Base-by-base conservation (phyloP, 2,113 vertebrate species). In the Gallinago media region DNA sequence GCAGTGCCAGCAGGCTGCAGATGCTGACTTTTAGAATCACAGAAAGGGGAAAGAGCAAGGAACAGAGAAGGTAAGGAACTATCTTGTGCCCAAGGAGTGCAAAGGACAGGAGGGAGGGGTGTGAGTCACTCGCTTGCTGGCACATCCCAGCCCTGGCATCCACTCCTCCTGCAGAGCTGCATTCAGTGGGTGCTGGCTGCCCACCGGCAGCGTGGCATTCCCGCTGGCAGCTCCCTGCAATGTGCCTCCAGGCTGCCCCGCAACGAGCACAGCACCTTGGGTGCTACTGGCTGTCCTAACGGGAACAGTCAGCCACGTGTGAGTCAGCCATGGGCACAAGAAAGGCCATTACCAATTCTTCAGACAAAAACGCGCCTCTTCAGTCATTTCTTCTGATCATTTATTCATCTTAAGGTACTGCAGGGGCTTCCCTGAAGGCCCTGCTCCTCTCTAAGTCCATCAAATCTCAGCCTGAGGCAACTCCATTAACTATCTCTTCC, bases 81-180 rank as follows among this genome's bases (percentile, higher is more conserved):
- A 89, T 38, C 71, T 68, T 0, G 0, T n/a, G 82, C 16, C 34
- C 44, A 27, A 84, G 42, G 72, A 85, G 75, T 9, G 42, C 88
- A 94, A 74, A 94, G 88, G 81, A 88, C 80, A 70, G 75, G 74
- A 85, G 71, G 49, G 58, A 95, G 71, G 20, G 36, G 11, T 56
- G 32, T 0, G 27, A 82, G 76, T 38, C 0, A 2, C 38, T 81
- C 7, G 16, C 44, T 27, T 1, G 1, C 68, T 82, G 76, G 76
- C 89, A 92, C 56, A 27, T 36, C n/a, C 42, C 80, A 66, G 52
- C 56, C 61, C 66, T 62, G 80, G 77, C 89, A 93, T n/a, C 56
- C 21, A 12, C 26, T 71, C 8, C 38, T 8, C 7, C 44, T 63
- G 17, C 11, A 52, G 82, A 49, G 62, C 42, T 12, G 50, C 73